Conservation (phyloP, 2,113 vertebrate species). For the Bujurquina vittata region DNA sequence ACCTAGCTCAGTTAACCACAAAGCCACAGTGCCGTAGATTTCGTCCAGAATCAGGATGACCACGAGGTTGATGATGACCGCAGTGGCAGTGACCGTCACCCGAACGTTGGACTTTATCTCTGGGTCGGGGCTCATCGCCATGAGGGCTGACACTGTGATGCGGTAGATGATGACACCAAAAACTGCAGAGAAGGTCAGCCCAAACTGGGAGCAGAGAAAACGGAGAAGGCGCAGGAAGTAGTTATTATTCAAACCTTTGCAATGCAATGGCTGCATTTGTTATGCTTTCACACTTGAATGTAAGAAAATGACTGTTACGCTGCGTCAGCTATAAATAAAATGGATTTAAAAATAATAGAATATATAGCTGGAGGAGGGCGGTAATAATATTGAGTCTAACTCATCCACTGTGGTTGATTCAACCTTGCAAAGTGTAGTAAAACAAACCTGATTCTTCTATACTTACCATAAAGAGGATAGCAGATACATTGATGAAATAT, state of each 20-base stretch:
- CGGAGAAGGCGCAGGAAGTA: neutral
- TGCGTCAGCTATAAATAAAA: neutral
- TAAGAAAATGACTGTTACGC: fast-evolving
- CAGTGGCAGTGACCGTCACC: constrained; percentile 91
- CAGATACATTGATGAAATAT: constrained; percentile 90
- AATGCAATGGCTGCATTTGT: neutral
- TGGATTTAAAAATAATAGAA: neutral
- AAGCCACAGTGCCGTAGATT: constrained; percentile 92
- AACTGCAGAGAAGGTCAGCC: constrained; percentile 91
- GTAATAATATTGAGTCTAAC: neutral
- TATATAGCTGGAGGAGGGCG: neutral
- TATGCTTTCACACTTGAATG: neutral
- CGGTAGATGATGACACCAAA: constrained; percentile 94
- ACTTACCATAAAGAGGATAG: constrained; percentile 95
- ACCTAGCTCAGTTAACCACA: constrained; percentile 97
- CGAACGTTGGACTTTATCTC: constrained; percentile 88
- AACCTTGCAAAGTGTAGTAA: too few species aligned
- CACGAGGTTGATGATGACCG: constrained; percentile 95
- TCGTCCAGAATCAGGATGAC: constrained; percentile 96
- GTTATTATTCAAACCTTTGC: neutral
- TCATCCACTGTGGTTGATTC: too few species aligned
- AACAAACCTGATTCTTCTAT: neutral
- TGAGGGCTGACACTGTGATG: constrained; percentile 88
- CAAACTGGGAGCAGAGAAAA: constrained; percentile 78
- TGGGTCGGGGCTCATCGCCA: constrained; percentile 89